Evolutionary conservation across 2,113 vertebrate genomes (phyloP), one percentile per base, ranked within the genome.

Genomic region (Perccottus glenii): DNA sequence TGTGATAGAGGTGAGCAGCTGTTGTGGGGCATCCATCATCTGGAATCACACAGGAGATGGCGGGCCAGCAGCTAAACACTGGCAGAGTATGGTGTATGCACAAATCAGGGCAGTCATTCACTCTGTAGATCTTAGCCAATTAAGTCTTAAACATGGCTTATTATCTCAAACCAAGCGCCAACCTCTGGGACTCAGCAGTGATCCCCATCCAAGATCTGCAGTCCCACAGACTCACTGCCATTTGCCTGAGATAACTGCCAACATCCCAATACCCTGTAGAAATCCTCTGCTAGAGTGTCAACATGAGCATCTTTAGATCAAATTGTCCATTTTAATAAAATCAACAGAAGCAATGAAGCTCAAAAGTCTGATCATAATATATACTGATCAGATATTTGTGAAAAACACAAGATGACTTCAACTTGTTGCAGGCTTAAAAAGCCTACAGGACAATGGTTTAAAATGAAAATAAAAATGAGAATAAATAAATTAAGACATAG

Each of bases 1-100:
- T 52, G 56, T 80, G 80, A 86, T 83, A 62, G 74, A 87, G 77
- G 71, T 83, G 73, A 70, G 59, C 52, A 9, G 64, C 46, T 44
- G 71, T 64, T 66, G 63, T 74, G 75, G 76, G 58, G 43, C 70
- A 66, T 79, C 55, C 50, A 66, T 85, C 82, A 72, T 68, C 50
- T 47, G 75, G 75, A 57, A 81, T 73, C 50, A 78, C 69, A 61
- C 60, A 73, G 72, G 69, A 81, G 76, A 85, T 48, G n/a, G 61
- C 47, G 70, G 60, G 55, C 32, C 38, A 4, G 38, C 19, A 5
- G 11, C 11, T 51, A 47, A 40, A 32, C 42, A 43, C 9, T 32
- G 27, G 19, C 51, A 53, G 40, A 11, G 50, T 35, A 50, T n/a
- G 12, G 58, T 9, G 6, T 9, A 33, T 12, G 35, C 12, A 55